phyloP scores from a whole-genome alignment of 2,797 vertebrate species.

The Tamandua tetradactyla region DNA sequence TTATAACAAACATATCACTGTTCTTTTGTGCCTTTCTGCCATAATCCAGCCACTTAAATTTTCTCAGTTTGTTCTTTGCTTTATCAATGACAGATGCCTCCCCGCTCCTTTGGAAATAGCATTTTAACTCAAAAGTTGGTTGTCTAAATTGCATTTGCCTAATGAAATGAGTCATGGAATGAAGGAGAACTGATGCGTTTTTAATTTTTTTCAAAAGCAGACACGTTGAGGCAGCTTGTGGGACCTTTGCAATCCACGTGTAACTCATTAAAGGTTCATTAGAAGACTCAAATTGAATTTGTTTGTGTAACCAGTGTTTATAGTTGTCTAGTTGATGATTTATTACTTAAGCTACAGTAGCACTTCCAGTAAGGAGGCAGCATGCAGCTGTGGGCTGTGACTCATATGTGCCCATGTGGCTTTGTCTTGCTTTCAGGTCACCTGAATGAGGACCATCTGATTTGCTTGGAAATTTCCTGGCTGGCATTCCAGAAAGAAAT shows the following conservation, averaged over 20 bases:
- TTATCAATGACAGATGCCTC: slow-evolving; percentile 23
- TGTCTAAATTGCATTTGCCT: slow-evolving; percentile 47
- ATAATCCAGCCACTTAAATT: background rate
- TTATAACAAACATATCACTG: background rate
- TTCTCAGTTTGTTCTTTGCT: background rate
- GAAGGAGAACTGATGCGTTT: slow-evolving; percentile 19
- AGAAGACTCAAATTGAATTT: slow-evolving; percentile 68
- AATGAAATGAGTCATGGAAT: slow-evolving; percentile 56
- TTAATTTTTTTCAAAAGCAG: slow-evolving; percentile 38
- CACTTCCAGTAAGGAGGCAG: background rate
- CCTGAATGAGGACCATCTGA: slow-evolving; percentile 44
- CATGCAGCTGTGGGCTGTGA: background rate
- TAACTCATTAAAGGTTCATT: slow-evolving; percentile 74
- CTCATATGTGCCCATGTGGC: background rate
- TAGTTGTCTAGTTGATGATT: slow-evolving; percentile 74
- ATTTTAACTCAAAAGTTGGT: slow-evolving; percentile 59
- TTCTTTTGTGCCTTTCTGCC: background rate
- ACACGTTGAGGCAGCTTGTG: slow-evolving; percentile 11
- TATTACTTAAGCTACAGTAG: slow-evolving; percentile 71
- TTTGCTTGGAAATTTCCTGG: slow-evolving; percentile 67
- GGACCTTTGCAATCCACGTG: slow-evolving; percentile 70
- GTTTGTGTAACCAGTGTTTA: slow-evolving; percentile 71
- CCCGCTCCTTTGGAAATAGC: background rate
- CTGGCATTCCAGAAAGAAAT: slow-evolving; percentile 68
- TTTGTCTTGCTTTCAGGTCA: slow-evolving; percentile 53